Evolutionary conservation across 2,888 invertebrate species (phyloP), one percentile per base, ranked within the genome.

Genomic region (Mycalesis mineus): DNA sequence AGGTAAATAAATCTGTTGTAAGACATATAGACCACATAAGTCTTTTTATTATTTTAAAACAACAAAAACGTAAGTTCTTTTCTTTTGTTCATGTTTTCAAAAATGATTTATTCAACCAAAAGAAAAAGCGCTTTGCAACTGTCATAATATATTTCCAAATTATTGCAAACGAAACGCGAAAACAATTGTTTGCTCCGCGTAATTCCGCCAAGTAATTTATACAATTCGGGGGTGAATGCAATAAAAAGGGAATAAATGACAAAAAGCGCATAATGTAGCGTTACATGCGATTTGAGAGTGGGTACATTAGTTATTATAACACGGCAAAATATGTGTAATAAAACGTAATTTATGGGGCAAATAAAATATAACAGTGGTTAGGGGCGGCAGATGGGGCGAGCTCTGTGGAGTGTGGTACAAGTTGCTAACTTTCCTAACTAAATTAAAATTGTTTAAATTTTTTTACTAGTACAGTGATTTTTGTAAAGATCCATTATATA

Each of bases 271-370:
- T 82, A 77, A 81, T 80, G 84, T 75, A 73, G 81, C 84, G 86
- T 88, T 85, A 88, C 89, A 87, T 78, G 82, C 80, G 84, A 84
- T 86, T 85, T 85, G 86, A 83, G 86, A 84, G 83, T 80, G 78
- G 84, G 83, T 90, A 87, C 90, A 90, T 90, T 90, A 90, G 89
- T 90, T 90, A 89, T 90, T 88, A 89, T 90, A 90, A 88, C 90
- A 88, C 90, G 88, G 89, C 90, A 90, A 90, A 90, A 90, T 90
- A 90, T 90, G 88, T 89, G 90, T 86, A 90, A 90, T 90, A 90
- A 90, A 90, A 90, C 68, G 82, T 87, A 82, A 90, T 90, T 90
- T 90, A 90, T 90, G 76, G 83, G 75, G 70, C 82, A 89, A 89
- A 90, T 90, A 90, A 90, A 90, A 89, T 88, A 88, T 88, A 87